These are phyloP conservation scores for Notamacropus eugenii DNA, from an alignment of 2,797 vertebrate genomes.

Conservation along the genomic window DNA sequence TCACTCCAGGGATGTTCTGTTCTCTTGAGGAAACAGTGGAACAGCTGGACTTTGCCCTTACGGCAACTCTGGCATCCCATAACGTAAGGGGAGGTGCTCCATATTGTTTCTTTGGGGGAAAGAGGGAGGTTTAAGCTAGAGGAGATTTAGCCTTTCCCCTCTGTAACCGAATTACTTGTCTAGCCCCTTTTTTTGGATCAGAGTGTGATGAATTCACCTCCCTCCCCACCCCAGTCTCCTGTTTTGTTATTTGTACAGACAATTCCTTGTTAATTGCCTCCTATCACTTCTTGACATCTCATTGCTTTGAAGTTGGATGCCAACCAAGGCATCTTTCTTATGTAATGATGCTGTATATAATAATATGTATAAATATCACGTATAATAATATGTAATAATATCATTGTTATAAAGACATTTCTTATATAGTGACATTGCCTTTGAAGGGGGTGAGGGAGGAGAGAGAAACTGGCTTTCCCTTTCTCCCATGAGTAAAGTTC, in stretches of 20 bases:
- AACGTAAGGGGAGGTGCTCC: constrained; percentile 81
- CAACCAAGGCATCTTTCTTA: neutral
- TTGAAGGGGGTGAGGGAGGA: neutral
- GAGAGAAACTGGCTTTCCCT: neutral
- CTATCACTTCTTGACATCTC: neutral
- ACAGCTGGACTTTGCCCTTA: constrained; percentile 34
- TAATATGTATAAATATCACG: too few species aligned
- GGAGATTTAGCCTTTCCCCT: constrained; percentile 25
- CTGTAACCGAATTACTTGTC: neutral
- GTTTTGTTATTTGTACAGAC: neutral
- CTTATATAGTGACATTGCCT: neutral
- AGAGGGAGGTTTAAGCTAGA: constrained; percentile 23
- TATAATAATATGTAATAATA: too few species aligned
- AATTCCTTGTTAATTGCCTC: neutral
- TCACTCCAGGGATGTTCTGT: constrained; percentile 8
- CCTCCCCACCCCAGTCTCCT: neutral
- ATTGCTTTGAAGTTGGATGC: neutral
- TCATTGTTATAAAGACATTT: too few species aligned
- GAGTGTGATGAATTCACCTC: neutral
- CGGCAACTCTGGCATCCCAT: constrained; percentile 10
- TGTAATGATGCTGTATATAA: too few species aligned
- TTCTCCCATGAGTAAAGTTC: neutral
- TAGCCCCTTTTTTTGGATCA: constrained; percentile 12
- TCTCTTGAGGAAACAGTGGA: neutral
- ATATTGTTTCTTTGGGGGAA: constrained; percentile 11